phyloP scores from a whole-genome alignment of 1,140 invertebrate genomes.

The Laupala kohalensis region DNA sequence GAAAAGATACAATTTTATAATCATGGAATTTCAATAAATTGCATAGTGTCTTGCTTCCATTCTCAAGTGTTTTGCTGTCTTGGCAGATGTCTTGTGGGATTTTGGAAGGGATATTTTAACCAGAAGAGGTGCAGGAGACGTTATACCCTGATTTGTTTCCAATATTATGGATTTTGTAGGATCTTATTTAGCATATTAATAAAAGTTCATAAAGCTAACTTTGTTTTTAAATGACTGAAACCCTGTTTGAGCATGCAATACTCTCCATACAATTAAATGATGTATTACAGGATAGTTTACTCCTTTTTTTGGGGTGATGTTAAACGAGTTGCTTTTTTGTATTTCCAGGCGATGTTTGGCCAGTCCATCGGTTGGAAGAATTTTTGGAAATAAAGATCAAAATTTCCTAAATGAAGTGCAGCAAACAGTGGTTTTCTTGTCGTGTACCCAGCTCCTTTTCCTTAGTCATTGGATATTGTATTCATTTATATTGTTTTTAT shows the following conservation, averaged over 20 bases:
- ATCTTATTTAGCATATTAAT: slow-evolving; percentile 16
- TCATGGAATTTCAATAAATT: slow-evolving; percentile 3
- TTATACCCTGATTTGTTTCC: slow-evolving; percentile 1
- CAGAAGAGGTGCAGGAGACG: slow-evolving; percentile 53
- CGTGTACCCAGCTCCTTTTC: background rate
- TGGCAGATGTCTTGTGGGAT: slow-evolving; percentile 55
- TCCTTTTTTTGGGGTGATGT: slow-evolving; percentile 17
- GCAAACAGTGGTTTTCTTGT: slow-evolving; percentile 22
- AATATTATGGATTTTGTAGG: slow-evolving; percentile 13
- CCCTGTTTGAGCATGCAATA: slow-evolving; percentile 15
- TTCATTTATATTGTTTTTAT: slow-evolving; percentile 4
- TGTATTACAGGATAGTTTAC: slow-evolving; percentile 15
- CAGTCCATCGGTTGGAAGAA: slow-evolving; percentile 28
- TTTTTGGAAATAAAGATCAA: slow-evolving; percentile 40
- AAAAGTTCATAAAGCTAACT: slow-evolving; percentile 17
- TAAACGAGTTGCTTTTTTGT: slow-evolving; percentile 26
- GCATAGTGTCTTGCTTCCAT: slow-evolving; percentile 18
- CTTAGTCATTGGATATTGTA: background rate
- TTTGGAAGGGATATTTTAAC: slow-evolving; percentile 65
- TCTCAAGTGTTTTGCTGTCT: slow-evolving; percentile 33
- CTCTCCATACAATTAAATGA: slow-evolving; percentile 7
- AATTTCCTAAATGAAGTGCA: slow-evolving; percentile 27
- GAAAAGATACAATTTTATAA: background rate
- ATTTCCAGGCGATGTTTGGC: slow-evolving; percentile 35
- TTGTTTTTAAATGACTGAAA: slow-evolving; percentile 17